Conservation (phyloP, 2,888 invertebrate species). For the Parnassius apollo region DNA sequence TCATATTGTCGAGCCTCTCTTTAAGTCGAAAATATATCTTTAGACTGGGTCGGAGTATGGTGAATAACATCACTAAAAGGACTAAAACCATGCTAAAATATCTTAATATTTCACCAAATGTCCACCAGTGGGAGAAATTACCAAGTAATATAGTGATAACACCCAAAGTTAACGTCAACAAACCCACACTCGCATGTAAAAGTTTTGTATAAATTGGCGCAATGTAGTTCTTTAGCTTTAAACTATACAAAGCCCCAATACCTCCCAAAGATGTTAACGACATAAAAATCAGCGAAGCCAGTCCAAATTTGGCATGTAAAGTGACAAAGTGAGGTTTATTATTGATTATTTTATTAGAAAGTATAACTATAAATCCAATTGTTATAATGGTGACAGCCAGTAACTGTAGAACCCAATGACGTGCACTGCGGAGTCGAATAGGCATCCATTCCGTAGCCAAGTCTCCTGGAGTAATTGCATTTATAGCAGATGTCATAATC, state of each 20-base stretch:
- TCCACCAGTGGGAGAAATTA: conserved; percentile 67
- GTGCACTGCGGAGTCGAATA: conserved; percentile 67
- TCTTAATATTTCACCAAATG: conserved; percentile 60
- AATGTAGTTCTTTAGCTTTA: conserved; percentile 67
- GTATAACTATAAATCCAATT: conserved; percentile 64
- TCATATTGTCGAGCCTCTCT: conserved; percentile 65
- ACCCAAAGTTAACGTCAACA: conserved; percentile 66
- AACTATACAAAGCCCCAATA: conserved; percentile 65
- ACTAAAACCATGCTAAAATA: conserved; percentile 57
- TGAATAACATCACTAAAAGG: conserved; percentile 59
- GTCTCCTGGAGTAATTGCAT: conserved; percentile 73
- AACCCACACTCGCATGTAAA: conserved; percentile 64
- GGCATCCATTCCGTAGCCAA: conserved; percentile 79
- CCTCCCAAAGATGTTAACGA: conserved; percentile 68
- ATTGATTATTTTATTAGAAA: conserved; percentile 64
- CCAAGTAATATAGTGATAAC: conserved; percentile 64
- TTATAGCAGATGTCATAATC: conserved; percentile 72
- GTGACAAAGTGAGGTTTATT: conserved; percentile 59
- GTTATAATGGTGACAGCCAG: conserved; percentile 50
- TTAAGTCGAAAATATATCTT: conserved; percentile 73
- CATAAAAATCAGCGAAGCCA: conserved; percentile 65
- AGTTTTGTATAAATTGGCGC: conserved; percentile 73
- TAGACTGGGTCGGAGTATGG: conserved; percentile 64
- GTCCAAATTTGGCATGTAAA: conserved; percentile 70
- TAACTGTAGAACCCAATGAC: conserved; percentile 74